phyloP scores from a whole-genome alignment of 2,888 invertebrate species.

The Limenitis camilla region DNA sequence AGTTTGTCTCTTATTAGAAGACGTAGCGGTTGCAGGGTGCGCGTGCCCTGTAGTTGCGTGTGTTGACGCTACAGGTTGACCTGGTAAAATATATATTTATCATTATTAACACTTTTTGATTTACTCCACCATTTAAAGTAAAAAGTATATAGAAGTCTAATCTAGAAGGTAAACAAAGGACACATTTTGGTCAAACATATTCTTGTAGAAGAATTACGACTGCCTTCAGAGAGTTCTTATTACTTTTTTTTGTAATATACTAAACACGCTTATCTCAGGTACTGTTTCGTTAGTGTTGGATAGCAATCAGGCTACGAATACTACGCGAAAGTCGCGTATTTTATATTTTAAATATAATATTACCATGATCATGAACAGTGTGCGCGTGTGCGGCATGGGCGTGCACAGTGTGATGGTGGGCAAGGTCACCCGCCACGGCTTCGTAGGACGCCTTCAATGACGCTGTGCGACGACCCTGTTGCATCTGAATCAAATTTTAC shows the following conservation, averaged over 20 bases:
- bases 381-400: slow-evolving; percentile 19
- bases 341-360: neutral
- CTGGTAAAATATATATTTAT: slow-evolving; percentile 28
- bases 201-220: too few relatives aligned
- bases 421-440: slow-evolving; percentile 80
- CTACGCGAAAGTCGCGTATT: too few relatives aligned
- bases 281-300: too few relatives aligned
- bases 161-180: too few relatives aligned
- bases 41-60: slow-evolving; percentile 48
- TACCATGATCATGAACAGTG: slow-evolving; percentile 26
- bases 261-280: too few relatives aligned
- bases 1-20: slow-evolving; percentile 56
- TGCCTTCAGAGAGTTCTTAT: too few relatives aligned
- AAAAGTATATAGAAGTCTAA: neutral
- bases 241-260: too few relatives aligned
- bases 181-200: too few relatives aligned
- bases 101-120: neutral
- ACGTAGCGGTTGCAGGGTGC: slow-evolving; percentile 43
- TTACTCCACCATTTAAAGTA: neutral
- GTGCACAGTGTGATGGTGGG: too few relatives aligned
- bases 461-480: slow-evolving; percentile 93
- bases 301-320: too few relatives aligned
- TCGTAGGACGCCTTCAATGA: slow-evolving; percentile 97
- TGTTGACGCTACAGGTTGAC: slow-evolving; percentile 43
- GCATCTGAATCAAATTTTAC: slow-evolving; percentile 77